Percentiles rank a stretch among this genome's conserved stretches.
Conservation (phyloP, 1,140 invertebrate genomes). For the Belonocnema kinseyi region DNA sequence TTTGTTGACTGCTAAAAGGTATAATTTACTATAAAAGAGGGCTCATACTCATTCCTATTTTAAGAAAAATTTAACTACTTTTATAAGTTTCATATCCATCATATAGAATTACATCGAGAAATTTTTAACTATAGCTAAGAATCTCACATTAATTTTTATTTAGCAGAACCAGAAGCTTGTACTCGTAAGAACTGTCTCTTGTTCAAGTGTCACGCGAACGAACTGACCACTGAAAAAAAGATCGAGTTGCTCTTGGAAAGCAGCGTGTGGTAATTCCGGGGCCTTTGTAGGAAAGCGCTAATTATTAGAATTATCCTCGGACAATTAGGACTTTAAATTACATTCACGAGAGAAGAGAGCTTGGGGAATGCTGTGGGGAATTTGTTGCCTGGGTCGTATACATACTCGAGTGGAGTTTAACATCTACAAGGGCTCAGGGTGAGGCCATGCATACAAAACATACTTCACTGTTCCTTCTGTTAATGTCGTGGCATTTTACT, state of each 20-base stretch:
- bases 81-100: not conserved
- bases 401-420: not conserved
- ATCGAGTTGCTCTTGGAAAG: conserved; percentile 41
- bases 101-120: not conserved
- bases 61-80: no score
- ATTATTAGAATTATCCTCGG: conserved; percentile 56
- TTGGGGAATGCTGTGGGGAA: conserved; percentile 35
- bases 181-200: conserved; percentile 38
- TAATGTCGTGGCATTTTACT: conserved; percentile 30
- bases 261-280: conserved; percentile 43
- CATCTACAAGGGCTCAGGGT: conserved; percentile 29
- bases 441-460: conserved; percentile 51
- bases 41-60: no score
- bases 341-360: conserved; percentile 44
- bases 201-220: conserved; percentile 37
- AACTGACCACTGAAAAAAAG: conserved; percentile 30
- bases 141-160: not conserved
- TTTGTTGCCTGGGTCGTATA: conserved; percentile 32
- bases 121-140: not conserved
- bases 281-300: conserved; percentile 45
- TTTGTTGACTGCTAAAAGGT: no score
- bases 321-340: conserved; percentile 58
- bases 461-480: conserved; percentile 32
- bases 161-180: not conserved
- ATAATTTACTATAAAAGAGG: no score